Conservation (phyloP, 2,888 invertebrate species). For the Physocephala rufipes region DNA sequence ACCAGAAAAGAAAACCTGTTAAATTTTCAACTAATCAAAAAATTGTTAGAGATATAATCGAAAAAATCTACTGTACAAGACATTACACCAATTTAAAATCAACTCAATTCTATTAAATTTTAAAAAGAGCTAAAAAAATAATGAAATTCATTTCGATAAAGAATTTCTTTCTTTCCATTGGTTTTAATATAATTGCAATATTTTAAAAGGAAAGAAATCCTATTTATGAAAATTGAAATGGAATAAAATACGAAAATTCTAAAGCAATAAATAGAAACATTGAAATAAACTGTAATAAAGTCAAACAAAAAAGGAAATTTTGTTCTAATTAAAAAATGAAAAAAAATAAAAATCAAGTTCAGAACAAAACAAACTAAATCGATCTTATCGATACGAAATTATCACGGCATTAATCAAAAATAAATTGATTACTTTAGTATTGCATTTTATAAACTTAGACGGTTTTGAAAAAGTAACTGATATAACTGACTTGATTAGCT, state of each 20-base stretch:
- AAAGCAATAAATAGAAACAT: too few species aligned
- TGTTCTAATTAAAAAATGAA: too few species aligned
- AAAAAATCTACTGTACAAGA: background rate
- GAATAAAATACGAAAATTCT: too few species aligned
- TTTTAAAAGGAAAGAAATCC: too few species aligned
- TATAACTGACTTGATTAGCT: constrained; percentile 9
- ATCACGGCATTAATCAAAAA: background rate
- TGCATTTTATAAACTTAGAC: constrained; percentile 31
- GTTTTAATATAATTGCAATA: background rate
- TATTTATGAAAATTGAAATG: too few species aligned
- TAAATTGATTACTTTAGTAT: constrained; percentile 29
- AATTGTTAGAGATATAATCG: background rate
- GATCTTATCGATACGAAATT: background rate
- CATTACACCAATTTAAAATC: constrained; percentile 17
- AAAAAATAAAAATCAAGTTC: background rate
- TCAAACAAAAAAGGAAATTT: too few species aligned
- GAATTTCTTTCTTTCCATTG: background rate
- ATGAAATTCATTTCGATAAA: background rate
- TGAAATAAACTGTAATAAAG: too few species aligned
- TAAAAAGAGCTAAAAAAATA: too few species aligned
- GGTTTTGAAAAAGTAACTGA: constrained; percentile 25
- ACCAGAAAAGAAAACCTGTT: constrained; percentile 10
- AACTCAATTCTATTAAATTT: too few species aligned
- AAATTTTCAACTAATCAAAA: constrained; percentile 20
- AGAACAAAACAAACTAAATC: background rate